These are phyloP conservation scores for Opisthograptis luteolata DNA, from an alignment of 2,888 invertebrate genomes.

Conservation along the genomic window DNA sequence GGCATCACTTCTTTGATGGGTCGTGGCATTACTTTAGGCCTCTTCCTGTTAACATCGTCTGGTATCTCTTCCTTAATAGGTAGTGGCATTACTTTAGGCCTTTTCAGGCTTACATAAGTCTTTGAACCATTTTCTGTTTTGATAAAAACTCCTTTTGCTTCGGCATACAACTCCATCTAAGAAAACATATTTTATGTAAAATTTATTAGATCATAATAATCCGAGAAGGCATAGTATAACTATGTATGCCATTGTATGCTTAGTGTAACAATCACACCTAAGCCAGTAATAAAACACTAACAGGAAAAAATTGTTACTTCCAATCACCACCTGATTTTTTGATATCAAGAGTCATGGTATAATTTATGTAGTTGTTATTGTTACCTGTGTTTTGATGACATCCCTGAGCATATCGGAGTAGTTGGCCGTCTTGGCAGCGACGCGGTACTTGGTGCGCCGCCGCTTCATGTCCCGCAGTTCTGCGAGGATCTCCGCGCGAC, in stretches of 20 bases:
- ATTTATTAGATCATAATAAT: not conserved
- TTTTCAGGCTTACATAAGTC: conserved; percentile 15
- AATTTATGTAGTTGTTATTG: too few species aligned
- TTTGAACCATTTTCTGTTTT: conserved; percentile 35
- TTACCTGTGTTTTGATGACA: conserved; percentile 84
- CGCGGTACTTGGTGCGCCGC: conserved; percentile 84
- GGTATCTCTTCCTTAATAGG: too few species aligned
- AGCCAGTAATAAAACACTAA: too few species aligned
- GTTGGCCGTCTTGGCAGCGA: conserved; percentile 82
- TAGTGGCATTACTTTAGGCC: not conserved
- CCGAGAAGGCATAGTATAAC: too few species aligned
- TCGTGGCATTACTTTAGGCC: not conserved
- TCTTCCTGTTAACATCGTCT: conserved; percentile 16
- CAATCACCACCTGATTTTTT: too few species aligned
- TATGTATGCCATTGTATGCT: too few species aligned
- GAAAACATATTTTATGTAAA: conserved; percentile 17
- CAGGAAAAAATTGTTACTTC: too few species aligned
- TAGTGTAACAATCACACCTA: too few species aligned
- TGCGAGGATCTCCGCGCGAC: conserved; percentile 74
- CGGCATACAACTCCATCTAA: conserved; percentile 59
- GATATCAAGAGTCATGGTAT: too few species aligned
- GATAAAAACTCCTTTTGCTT: conserved; percentile 32
- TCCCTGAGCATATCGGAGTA: conserved; percentile 85
- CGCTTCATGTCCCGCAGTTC: conserved; percentile 85
- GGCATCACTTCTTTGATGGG: too few species aligned